Percentiles rank a stretch among this genome's conserved stretches.
Evolutionary conservation across 2,888 invertebrate species (phyloP).

Genomic region (Anthophora plumipes): DNA sequence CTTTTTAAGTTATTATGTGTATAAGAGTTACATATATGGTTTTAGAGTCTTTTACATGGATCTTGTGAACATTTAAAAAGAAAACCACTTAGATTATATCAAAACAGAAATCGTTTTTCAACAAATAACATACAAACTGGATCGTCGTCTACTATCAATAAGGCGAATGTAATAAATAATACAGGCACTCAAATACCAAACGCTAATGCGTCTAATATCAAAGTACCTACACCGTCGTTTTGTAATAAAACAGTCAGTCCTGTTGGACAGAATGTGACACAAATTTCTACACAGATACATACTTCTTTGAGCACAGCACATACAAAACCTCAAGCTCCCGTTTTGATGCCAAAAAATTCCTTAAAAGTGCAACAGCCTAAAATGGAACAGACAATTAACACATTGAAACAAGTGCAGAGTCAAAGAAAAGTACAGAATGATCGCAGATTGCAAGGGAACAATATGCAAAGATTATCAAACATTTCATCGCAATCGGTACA

Average conservation of each 20-base stretch:
- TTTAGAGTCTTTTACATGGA: conserved; percentile 48
- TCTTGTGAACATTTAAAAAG: conserved; percentile 61
- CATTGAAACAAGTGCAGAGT: conserved; percentile 69
- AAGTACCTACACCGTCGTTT: conserved; percentile 55
- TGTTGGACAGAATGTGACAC: conserved; percentile 65
- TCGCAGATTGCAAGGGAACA: conserved; percentile 48
- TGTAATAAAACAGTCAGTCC: conserved; percentile 64
- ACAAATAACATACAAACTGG: conserved; percentile 51
- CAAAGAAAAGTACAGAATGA: conserved; percentile 53
- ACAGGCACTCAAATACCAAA: conserved; percentile 65
- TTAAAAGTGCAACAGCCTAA: conserved; percentile 63
- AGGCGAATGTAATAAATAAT: conserved; percentile 52
- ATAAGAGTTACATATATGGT: conserved; percentile 26
- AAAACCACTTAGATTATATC: conserved; percentile 65
- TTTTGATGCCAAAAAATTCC: conserved; percentile 59
- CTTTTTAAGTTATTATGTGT: neutral
- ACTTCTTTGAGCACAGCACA: conserved; percentile 57
- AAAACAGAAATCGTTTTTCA: conserved; percentile 65
- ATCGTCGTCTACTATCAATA: conserved; percentile 48
- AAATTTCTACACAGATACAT: conserved; percentile 64
- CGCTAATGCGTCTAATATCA: conserved; percentile 63
- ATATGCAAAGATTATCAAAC: conserved; percentile 52
- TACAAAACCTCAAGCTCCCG: conserved; percentile 51
- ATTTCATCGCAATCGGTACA: conserved; percentile 34
- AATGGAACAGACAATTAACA: conserved; percentile 74